Percentiles rank a stretch among this genome's conserved stretches.
These are phyloP conservation scores for Chlamydotis undulata DNA, from an alignment of 2,113 vertebrate genomes.

Conservation along the genomic window DNA sequence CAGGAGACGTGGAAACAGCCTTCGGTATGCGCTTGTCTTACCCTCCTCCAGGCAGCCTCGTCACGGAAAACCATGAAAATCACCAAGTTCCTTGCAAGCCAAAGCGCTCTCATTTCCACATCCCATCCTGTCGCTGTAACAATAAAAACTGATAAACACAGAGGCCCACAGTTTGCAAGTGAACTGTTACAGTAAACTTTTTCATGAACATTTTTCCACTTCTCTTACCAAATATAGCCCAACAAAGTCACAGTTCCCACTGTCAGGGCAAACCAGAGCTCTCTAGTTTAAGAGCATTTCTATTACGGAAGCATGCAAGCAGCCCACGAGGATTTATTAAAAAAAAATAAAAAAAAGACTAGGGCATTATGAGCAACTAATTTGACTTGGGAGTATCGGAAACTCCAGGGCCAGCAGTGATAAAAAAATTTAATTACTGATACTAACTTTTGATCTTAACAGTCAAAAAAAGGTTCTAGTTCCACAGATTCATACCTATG, in stretches of 20 bases:
- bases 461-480: neutral
- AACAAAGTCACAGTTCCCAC: neutral
- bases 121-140: neutral
- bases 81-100: neutral
- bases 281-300: neutral
- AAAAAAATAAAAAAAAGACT: too few relatives aligned
- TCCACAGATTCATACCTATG: neutral
- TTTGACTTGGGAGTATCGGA: neutral
- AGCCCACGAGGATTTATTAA: neutral
- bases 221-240: neutral
- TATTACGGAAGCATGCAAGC: neutral
- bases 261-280: neutral
- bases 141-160: neutral
- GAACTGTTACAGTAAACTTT: neutral
- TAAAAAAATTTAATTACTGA: neutral
- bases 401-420: neutral
- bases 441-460: neutral
- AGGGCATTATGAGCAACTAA: neutral
- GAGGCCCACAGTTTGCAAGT: neutral
- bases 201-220: neutral
- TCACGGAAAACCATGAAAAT: neutral
- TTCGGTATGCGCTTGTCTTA: accelerated
- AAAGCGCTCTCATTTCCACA: neutral
- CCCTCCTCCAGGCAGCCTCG: neutral
- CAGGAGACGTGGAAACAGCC: neutral